Evolutionary conservation across 2,888 invertebrate genomes (phyloP), one percentile per base, ranked within the genome.

Genomic region (Conus canariensis): DNA sequence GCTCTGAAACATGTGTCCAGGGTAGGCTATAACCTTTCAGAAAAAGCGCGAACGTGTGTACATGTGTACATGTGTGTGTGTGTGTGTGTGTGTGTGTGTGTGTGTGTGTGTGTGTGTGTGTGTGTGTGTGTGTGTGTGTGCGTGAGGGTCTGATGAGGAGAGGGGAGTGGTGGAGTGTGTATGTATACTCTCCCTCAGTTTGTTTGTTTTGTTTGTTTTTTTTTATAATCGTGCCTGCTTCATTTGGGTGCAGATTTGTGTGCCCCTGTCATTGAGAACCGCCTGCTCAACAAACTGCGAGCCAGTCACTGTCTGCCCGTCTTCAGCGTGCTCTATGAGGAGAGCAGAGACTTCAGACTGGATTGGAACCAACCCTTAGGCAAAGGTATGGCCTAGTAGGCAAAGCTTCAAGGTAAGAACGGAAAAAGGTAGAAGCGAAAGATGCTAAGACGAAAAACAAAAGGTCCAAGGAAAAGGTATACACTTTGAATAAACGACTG

Each of bases 211-310:
- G 67, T 4, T 86, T 60, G 14, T 19, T 59, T 58, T 85, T 1
- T 6, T 58, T n/a, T 2, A 5, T 19, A 4, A 59, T 59, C 7
- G 6, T n/a, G 7, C 8, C n/a, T 85, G 22, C 59, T 58, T 59
- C 0, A 8, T 12, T 58, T 91, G 91, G 80, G 6, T 82, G 14
- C 56, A 82, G 82, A 82, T 58, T 58, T 58, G 6, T 82, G 82
- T 19, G 19, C 56, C 56, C 56, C 56, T 9, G 6, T 12, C 56
- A 22, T 82, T 6, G 22, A 19, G 8, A 86, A 30, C 30, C 86
- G 64, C 12, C 30, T 19, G 7, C 0, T 64, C 59, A 14, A 25
- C 4, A 16, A 82, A 8, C 56, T 56, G 82, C 5, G 56, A 22
- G 4, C 30, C 5, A 12, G 7, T 7, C 86, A 64, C 30, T 86